Percentiles rank a stretch among this genome's conserved stretches.
These are phyloP conservation scores for Pelodiscus sinensis DNA, from an alignment of 2,113 vertebrate species.

Conservation along the genomic window DNA sequence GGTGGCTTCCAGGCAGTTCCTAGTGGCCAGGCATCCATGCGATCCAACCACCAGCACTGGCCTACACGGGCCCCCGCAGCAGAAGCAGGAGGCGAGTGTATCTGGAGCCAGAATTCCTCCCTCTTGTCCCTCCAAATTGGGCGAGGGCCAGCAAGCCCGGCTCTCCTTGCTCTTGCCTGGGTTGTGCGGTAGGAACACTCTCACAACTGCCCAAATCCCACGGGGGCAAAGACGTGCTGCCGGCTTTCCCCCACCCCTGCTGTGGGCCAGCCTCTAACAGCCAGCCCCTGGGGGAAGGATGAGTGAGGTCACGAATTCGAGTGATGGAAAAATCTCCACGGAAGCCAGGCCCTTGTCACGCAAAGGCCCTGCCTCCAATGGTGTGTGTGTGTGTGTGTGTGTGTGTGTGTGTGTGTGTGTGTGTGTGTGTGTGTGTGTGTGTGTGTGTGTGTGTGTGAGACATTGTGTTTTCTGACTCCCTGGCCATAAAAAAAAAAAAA, in stretches of 20 bases:
- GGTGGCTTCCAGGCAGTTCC: neutral
- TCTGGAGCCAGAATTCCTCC: neutral
- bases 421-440: too few relatives aligned
- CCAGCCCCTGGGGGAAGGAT: neutral
- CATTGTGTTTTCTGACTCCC: neutral
- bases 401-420: neutral
- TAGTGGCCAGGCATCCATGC: too few relatives aligned
- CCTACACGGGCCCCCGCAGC: neutral
- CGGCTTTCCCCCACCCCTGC: neutral
- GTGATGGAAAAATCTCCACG: neutral
- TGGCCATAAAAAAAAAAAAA: neutral
- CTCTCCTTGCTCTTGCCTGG: neutral
- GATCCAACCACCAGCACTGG: neutral
- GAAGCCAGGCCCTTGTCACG: neutral
- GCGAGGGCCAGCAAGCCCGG: neutral
- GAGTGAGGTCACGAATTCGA: neutral
- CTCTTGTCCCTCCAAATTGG: neutral
- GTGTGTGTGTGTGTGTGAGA: neutral
- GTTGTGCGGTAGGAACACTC: neutral
- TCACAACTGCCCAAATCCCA: neutral
- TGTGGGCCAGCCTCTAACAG: neutral
- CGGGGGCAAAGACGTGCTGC: too few relatives aligned
- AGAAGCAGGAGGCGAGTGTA: neutral
- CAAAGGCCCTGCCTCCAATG: neutral
- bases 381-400: too few relatives aligned